Base-by-base conservation (phyloP, 2,797 vertebrate genomes). In the Urophycis tenuis region DNA sequence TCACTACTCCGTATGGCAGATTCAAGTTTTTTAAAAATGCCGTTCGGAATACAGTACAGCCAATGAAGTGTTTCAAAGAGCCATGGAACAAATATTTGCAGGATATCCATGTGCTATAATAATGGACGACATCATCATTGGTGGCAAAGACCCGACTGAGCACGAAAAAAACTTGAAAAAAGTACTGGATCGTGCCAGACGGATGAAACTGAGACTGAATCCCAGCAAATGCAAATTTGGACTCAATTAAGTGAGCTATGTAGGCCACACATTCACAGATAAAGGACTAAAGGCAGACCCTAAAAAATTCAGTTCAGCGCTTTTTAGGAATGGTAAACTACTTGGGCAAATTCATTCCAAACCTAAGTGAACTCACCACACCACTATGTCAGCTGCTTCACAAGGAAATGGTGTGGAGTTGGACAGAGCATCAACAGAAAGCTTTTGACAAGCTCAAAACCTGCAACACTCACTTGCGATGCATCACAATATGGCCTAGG, bases 131-230 rank as follows among this genome's bases (percentile, higher is more conserved):
- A 89, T 89, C 11, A 75, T 88, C 0, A 7, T 85, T 0, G 78
- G 82, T 29, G 81, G 84, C 1, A 6, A 1, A 0, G 53, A n/a
- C 2, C 75, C 2, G 0, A 73, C 35, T 3, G 71, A 88, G 10
- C 85, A 85, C 1, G 74, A 86, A 3, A 29, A 35, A 2, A 86
- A 85, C 5, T 9, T 85, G 0, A 77, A 31, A 0, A 79, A 22
- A 31, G 81, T 86, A 32, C 79, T 88, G 0, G 64, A 80, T 0
- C 12, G 70, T 0, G 78, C 30, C 0, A 1, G 35, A 0, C 35
- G 83, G 7, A n/a, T 89, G 1, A 82, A 83, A 0, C 81, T 85
- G 17, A 83, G 17, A 5, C 2, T 82, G 3, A 88, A 83, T 10
- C 75, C 72, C 0, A 1, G 0, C 5, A 83, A 86, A 2, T 83